Base-by-base conservation (phyloP, 2,113 vertebrate genomes). In the Sorex fumeus region DNA sequence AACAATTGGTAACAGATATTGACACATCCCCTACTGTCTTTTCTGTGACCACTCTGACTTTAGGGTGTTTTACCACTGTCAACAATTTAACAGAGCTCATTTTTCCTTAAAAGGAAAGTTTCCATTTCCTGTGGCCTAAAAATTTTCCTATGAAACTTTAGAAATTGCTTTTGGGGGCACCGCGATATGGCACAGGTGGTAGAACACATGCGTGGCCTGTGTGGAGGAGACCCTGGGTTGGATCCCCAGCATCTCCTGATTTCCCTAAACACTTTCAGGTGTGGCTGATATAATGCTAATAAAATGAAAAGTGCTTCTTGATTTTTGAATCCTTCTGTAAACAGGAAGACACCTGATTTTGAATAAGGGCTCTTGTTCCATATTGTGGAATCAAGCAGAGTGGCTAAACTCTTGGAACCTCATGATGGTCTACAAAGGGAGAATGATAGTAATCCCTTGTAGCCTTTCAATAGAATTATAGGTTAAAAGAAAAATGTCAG, bases 371-470 rank as follows among this genome's bases (percentile, higher is more conserved):
- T 53, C 50, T 91, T 76, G n/a, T 50, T 30, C 74, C 11, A 21
- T 79, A 62, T 36, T 78, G 5, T 87, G 62, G 40, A 67, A 85
- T 1, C 43, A 15, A 0, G 6, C 0, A 53, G 34, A 77, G 2
- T 77, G 36, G 80, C 32, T 79, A 18, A 89, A 2, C 74, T 69
- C 81, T 83, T 53, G 30, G 25, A 57, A 47, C 72, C 62, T 47
- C 47, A 13, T 12, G 76, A 91, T 30, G 23, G 16, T 64, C 70
- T 75, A 0, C 60, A 90, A 84, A 74, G 67, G 28, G 45, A 67
- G 57, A 72, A 86, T 95, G 78, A 89, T 79, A 80, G 70, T 16
- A 47, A 74, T 87, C 13, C 18, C 34, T 89, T 47, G 1, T 53
- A 84, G 34, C 40, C 4, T 86, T 81, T 34, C 40, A 23, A 78